Percentiles rank a stretch among this genome's conserved stretches.
Conservation (phyloP, 2,888 invertebrate species). For the Taphrorychus bicolor region DNA sequence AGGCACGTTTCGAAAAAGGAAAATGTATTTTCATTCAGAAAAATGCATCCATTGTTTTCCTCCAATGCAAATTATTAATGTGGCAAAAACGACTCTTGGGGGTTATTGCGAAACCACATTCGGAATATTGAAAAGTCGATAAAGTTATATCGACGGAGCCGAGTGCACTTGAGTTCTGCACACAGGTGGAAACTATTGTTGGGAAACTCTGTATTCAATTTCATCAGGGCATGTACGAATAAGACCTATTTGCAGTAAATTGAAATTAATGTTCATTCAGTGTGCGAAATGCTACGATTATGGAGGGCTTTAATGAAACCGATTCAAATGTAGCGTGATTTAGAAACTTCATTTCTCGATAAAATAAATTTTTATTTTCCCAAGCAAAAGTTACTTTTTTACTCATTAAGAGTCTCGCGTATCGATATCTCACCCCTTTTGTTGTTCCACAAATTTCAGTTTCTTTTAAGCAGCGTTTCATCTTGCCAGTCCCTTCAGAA, state of each 20-base stretch:
- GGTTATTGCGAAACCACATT: neutral
- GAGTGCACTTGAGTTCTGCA: neutral
- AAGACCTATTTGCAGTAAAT: neutral
- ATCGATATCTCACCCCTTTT: neutral
- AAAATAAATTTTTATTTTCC: too few relatives aligned
- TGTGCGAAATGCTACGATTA: neutral
- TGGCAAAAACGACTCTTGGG: neutral
- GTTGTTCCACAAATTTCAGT: neutral
- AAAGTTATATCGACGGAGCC: neutral
- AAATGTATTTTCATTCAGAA: neutral
- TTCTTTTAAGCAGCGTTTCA: neutral
- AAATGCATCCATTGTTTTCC: neutral
- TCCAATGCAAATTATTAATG: conserved; percentile 3
- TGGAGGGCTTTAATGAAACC: neutral
- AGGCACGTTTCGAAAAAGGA: neutral
- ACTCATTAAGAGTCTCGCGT: too few relatives aligned
- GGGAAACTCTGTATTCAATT: neutral
- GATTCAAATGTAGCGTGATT: neutral
- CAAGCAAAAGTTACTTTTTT: neutral
- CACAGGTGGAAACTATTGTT: neutral
- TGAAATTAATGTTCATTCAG: neutral
- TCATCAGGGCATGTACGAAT: neutral
- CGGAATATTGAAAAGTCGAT: neutral
- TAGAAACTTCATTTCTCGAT: too few relatives aligned
- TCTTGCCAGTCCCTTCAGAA: neutral